Conservation (phyloP, 2,888 invertebrate genomes). For the Gari tellinella region DNA sequence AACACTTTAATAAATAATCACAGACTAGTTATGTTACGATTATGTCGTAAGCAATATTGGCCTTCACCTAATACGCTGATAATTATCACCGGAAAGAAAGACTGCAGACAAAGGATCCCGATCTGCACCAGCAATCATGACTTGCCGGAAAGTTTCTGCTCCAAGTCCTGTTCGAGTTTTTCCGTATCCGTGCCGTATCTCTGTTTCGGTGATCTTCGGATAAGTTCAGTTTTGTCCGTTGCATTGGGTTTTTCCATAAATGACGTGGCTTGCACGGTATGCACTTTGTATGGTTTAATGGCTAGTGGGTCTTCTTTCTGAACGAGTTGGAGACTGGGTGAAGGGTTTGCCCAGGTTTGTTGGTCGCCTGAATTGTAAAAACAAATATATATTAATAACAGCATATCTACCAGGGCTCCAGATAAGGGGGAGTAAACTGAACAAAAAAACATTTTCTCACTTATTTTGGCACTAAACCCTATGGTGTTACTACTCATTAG, state of each 20-base stretch:
- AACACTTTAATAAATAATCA: too few relatives aligned
- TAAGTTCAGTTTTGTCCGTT: conserved; percentile 9
- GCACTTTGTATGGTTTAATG: conserved; percentile 59
- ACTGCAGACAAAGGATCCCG: too few relatives aligned
- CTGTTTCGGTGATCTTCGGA: conserved; percentile 5
- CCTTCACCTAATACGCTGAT: too few relatives aligned
- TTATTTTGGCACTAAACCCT: too few relatives aligned
- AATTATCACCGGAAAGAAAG: too few relatives aligned
- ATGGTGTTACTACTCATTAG: too few relatives aligned
- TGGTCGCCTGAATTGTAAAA: conserved; percentile 59
- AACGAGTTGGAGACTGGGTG: conserved; percentile 58
- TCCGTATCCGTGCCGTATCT: conserved; percentile 22
- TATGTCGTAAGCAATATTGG: too few relatives aligned
- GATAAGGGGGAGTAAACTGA: too few relatives aligned
- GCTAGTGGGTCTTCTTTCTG: conserved; percentile 68
- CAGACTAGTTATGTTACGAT: too few relatives aligned
- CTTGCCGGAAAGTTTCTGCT: conserved; percentile 4
- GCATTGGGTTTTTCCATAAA: neutral
- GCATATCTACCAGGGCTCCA: too few relatives aligned
- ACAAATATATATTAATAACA: too few relatives aligned
- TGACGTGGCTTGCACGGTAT: conserved; percentile 16
- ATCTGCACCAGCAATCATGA: neutral
- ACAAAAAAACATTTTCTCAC: too few relatives aligned
- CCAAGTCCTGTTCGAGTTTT: conserved; percentile 7
- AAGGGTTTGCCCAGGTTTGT: conserved; percentile 67